Conservation (phyloP, 2,888 invertebrate species). For the Drosophila trichaetosa region DNA sequence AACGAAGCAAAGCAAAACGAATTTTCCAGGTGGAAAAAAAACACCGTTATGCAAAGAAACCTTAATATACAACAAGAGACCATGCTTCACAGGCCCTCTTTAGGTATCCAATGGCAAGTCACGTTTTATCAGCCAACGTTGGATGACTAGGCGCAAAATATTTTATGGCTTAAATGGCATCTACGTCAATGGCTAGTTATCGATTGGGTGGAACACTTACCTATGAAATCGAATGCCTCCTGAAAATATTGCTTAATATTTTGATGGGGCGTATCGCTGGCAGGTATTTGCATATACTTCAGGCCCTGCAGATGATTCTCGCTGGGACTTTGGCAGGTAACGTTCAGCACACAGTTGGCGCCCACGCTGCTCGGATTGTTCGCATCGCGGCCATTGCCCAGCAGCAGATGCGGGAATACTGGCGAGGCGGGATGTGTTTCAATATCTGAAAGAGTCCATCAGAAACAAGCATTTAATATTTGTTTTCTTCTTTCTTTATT, state of each 20-base stretch:
- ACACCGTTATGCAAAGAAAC: slow-evolving; percentile 60
- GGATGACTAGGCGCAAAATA: slow-evolving; percentile 25
- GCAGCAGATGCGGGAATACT: slow-evolving; percentile 92
- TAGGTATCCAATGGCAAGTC: slow-evolving; percentile 62
- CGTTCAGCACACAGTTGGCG: slow-evolving; percentile 92
- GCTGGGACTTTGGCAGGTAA: slow-evolving; percentile 90
- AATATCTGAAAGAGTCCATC: slow-evolving; percentile 86
- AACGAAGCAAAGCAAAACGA: slow-evolving; percentile 22
- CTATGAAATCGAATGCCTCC: slow-evolving; percentile 94
- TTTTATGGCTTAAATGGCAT: neutral
- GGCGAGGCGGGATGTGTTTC: slow-evolving; percentile 91
- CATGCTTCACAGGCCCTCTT: slow-evolving; percentile 5
- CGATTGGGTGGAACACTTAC: slow-evolving; percentile 86
- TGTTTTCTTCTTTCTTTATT: neutral
- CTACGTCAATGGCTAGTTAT: slow-evolving; percentile 17
- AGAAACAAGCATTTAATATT: neutral
- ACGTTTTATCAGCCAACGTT: slow-evolving; percentile 54
- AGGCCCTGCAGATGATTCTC: slow-evolving; percentile 89
- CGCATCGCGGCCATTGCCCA: slow-evolving; percentile 93
- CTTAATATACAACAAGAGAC: neutral
- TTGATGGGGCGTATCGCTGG: slow-evolving; percentile 93
- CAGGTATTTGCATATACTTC: slow-evolving; percentile 91
- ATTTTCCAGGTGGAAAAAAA: slow-evolving; percentile 49
- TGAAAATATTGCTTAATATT: slow-evolving; percentile 95
- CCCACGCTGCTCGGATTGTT: slow-evolving; percentile 90